These are phyloP conservation scores for Anhinga anhinga DNA, from an alignment of 2,113 vertebrate species.

Conservation along the genomic window DNA sequence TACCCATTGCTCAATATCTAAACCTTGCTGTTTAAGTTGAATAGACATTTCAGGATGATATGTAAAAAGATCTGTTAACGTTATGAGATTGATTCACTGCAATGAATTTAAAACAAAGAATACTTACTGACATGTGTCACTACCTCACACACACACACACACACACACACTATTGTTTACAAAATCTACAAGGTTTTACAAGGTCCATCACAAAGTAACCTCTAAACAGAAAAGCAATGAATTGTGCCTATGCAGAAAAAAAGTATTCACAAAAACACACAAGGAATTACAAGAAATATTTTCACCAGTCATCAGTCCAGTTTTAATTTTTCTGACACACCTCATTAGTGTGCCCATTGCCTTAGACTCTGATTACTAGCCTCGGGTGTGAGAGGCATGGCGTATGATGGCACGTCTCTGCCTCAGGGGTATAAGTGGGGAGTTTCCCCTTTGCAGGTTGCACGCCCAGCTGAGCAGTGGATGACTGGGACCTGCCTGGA, in stretches of 20 bases:
- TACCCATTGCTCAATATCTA: constrained; percentile 51
- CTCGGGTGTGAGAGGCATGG: neutral
- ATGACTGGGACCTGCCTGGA: neutral
- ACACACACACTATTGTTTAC: neutral
- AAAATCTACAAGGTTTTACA: constrained; percentile 14
- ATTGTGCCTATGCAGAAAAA: neutral
- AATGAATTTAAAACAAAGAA: constrained; percentile 63
- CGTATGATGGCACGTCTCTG: neutral
- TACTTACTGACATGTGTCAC: constrained; percentile 19
- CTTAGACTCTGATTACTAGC: neutral
- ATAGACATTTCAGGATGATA: constrained; percentile 51
- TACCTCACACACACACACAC: constrained; percentile 26
- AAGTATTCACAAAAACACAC: neutral
- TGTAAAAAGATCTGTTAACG: constrained; percentile 68
- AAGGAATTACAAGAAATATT: neutral
- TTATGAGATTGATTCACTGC: constrained; percentile 49
- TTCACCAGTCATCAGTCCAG: neutral
- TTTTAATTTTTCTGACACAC: neutral
- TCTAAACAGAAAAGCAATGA: constrained; percentile 39
- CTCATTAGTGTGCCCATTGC: neutral
- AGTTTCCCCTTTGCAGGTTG: neutral
- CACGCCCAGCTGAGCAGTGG: accelerated
- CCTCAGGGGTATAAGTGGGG: neutral
- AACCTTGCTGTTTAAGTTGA: constrained; percentile 15
- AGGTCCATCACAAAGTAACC: neutral